These are phyloP conservation scores for Enteromius afrohamiltoni DNA, from an alignment of 2,797 vertebrate genomes.

Conservation along the genomic window DNA sequence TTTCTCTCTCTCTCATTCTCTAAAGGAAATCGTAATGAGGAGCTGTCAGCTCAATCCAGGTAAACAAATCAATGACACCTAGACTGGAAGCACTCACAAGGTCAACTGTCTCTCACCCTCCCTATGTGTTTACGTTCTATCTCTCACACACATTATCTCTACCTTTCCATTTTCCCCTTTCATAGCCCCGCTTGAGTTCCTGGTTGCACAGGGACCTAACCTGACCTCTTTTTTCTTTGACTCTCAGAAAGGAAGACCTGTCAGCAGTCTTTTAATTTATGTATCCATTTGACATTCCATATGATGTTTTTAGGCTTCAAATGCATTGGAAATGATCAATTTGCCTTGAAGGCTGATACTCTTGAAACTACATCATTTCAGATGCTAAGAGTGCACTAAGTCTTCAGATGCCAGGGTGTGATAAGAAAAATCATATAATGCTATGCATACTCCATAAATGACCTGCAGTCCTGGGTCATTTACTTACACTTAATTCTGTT, in stretches of 20 bases:
- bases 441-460: neutral
- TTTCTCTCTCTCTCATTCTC: slow-evolving; percentile 69
- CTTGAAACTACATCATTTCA: neutral
- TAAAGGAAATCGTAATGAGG: slow-evolving; percentile 81
- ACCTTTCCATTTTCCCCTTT: neutral
- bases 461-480: too few relatives aligned
- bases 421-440: slow-evolving; percentile 9
- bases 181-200: neutral
- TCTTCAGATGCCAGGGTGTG: neutral
- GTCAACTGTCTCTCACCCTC: slow-evolving; percentile 39
- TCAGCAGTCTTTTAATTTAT: slow-evolving; percentile 13
- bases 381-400: neutral
- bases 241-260: neutral
- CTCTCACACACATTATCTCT: slow-evolving; percentile 13
- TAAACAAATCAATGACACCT: slow-evolving; percentile 86
- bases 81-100: slow-evolving; percentile 64
- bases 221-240: slow-evolving; percentile 14
- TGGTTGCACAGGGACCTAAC: neutral
- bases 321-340: neutral
- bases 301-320: neutral
- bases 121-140: slow-evolving; percentile 42
- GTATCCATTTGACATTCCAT: slow-evolving; percentile 2
- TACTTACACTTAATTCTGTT: too few relatives aligned
- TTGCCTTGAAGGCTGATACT: slow-evolving; percentile 16
- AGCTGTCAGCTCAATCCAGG: slow-evolving; percentile 78